These are phyloP conservation scores for Oriolus oriolus DNA, from an alignment of 2,113 vertebrate species.

Conservation along the genomic window DNA sequence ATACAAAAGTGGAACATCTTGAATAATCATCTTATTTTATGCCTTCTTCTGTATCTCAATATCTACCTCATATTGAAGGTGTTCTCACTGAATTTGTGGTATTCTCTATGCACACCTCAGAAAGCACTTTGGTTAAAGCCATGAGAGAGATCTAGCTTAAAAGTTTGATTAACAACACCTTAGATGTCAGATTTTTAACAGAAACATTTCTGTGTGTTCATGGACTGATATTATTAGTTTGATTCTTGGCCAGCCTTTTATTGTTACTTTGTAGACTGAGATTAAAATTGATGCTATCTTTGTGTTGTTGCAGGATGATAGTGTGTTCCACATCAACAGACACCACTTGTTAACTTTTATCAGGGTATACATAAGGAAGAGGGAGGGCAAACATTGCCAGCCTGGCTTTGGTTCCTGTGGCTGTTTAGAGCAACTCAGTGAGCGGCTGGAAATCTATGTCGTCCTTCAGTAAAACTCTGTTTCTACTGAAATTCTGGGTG, in stretches of 20 bases:
- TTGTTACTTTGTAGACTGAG: background rate
- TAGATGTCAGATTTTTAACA: background rate
- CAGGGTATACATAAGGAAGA: background rate
- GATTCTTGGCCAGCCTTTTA: background rate
- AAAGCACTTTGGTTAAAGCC: background rate
- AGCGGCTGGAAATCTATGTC: background rate
- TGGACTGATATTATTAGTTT: background rate
- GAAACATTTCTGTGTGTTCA: background rate
- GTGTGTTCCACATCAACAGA: background rate
- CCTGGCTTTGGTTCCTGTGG: background rate
- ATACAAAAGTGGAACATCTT: background rate
- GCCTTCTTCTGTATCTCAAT: background rate
- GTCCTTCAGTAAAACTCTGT: background rate
- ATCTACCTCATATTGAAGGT: background rate
- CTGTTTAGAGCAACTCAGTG: background rate
- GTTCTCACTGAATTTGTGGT: background rate
- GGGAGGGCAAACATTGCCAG: background rate
- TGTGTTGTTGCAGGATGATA: background rate
- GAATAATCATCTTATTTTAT: background rate
- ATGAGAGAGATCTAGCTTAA: background rate
- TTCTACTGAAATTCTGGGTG: background rate
- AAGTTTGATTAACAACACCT: background rate
- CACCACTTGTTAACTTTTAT: background rate
- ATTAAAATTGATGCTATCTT: background rate
- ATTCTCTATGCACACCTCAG: background rate